phyloP scores from a whole-genome alignment of 2,113 vertebrate species.

The Anolis carolinensis region DNA sequence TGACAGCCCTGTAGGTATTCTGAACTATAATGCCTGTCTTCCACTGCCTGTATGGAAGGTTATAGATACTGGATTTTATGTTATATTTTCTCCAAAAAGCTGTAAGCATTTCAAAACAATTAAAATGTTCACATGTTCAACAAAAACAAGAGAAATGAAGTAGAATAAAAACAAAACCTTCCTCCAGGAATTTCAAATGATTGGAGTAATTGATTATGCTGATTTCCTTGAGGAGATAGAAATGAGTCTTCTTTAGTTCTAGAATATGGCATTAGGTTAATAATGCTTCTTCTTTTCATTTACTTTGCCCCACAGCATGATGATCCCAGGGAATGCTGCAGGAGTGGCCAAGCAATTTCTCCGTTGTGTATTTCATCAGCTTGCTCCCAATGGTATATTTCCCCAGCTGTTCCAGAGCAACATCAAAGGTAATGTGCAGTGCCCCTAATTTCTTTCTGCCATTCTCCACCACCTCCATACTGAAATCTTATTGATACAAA shows the following conservation, averaged over 20 bases:
- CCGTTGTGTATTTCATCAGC: constrained; percentile 94
- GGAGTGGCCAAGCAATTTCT: constrained; percentile 99
- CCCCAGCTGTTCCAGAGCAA: constrained; percentile 98
- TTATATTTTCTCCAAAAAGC: too few relatives aligned
- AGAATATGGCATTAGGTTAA: background rate
- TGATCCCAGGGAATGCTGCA: constrained; percentile 97
- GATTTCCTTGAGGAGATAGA: background rate
- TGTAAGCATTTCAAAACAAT: too few relatives aligned
- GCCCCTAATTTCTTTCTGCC: background rate
- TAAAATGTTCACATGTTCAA: background rate
- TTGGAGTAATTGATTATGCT: background rate
- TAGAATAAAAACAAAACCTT: background rate
- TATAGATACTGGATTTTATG: too few relatives aligned
- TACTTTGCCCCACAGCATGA: constrained; percentile 79
- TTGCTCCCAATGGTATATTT: constrained; percentile 96
- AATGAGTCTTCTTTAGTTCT: background rate
- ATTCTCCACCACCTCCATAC: background rate
- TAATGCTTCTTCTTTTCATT: background rate
- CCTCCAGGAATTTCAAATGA: too few relatives aligned
- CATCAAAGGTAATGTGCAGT: constrained; percentile 87
- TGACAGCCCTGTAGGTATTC: background rate
- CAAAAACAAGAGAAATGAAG: background rate
- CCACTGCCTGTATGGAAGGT: too few relatives aligned
- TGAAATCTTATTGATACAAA: background rate
- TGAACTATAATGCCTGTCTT: background rate